Evolutionary conservation across 1,140 invertebrate species (phyloP).

Genomic region (Andricus grossulariae): DNA sequence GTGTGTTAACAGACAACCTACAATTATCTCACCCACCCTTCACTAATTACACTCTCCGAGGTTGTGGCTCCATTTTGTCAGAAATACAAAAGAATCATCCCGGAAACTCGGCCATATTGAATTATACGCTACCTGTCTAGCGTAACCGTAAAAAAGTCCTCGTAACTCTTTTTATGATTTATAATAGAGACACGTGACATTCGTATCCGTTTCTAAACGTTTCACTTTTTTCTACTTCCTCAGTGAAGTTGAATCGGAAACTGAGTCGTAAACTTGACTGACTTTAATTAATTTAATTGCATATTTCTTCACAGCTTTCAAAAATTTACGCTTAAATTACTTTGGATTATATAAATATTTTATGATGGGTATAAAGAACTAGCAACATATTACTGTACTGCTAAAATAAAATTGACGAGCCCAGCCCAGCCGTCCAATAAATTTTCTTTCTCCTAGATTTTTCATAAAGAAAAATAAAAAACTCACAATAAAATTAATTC

Average conservation of each 20-base stretch:
- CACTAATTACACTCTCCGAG: conserved; percentile 53
- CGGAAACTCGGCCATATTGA: conserved; percentile 60
- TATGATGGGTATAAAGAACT: background rate
- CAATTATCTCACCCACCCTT: conserved; percentile 59
- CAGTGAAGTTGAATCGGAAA: background rate
- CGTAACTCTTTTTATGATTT: background rate
- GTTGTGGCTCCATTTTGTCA: conserved; percentile 54
- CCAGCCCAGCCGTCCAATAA: too few species aligned
- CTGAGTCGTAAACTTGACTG: background rate
- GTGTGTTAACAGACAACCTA: conserved; percentile 61
- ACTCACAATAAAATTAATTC: too few species aligned
- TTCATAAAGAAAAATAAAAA: too few species aligned
- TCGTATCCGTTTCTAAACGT: conserved; percentile 55
- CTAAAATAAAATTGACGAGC: too few species aligned
- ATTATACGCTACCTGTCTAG: conserved; percentile 37
- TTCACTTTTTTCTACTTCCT: conserved; percentile 45
- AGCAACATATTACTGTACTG: too few species aligned
- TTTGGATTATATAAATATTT: conserved; percentile 11
- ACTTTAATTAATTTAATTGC: background rate
- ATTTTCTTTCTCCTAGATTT: too few species aligned
- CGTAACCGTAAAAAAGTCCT: conserved; percentile 34
- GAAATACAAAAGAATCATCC: conserved; percentile 63
- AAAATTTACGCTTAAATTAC: background rate
- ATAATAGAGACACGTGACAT: conserved; percentile 46
- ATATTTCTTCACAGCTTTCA: conserved; percentile 21